Percentiles rank a stretch among this genome's conserved stretches.
phyloP scores from a whole-genome alignment of 2,113 vertebrate genomes.

The Phyllopteryx taeniolatus region DNA sequence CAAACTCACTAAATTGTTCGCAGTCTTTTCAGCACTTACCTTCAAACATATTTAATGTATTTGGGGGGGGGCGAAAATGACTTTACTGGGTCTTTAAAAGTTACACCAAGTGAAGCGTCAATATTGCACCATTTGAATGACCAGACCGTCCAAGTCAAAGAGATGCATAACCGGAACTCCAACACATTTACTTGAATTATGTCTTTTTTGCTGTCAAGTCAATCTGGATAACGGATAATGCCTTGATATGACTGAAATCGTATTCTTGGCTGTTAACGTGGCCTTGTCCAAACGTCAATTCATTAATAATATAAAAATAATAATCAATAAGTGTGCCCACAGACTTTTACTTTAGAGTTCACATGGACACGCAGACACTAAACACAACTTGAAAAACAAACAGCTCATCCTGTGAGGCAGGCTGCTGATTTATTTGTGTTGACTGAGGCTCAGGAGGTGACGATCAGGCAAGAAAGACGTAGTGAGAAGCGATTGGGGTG shows the following conservation, averaged over 20 bases:
- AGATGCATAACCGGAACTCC: too few relatives aligned
- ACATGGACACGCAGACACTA: conserved; percentile 15
- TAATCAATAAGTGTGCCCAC: not conserved
- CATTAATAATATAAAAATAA: not conserved
- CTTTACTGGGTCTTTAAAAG: too few relatives aligned
- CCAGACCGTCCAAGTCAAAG: too few relatives aligned
- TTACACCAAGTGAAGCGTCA: too few relatives aligned
- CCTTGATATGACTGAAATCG: not conserved
- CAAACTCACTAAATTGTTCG: too few relatives aligned
- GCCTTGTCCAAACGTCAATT: not conserved
- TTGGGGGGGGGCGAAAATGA: too few relatives aligned
- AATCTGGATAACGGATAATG: not conserved
- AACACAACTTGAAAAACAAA: conserved; percentile 12
- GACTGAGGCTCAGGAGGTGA: conserved; percentile 68
- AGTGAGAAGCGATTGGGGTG: conserved; percentile 3
- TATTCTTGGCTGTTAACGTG: not conserved
- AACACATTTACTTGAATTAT: too few relatives aligned
- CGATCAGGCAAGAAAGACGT: conserved; percentile 46
- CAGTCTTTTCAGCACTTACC: too few relatives aligned
- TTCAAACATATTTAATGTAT: too few relatives aligned
- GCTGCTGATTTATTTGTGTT: conserved; percentile 64
- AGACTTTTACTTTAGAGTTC: not conserved
- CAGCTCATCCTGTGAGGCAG: conserved; percentile 41
- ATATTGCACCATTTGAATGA: too few relatives aligned
- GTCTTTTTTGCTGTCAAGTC: not conserved